Base-by-base conservation (phyloP, 1,140 invertebrate species). In the Drosophila sulfurigaster region DNA sequence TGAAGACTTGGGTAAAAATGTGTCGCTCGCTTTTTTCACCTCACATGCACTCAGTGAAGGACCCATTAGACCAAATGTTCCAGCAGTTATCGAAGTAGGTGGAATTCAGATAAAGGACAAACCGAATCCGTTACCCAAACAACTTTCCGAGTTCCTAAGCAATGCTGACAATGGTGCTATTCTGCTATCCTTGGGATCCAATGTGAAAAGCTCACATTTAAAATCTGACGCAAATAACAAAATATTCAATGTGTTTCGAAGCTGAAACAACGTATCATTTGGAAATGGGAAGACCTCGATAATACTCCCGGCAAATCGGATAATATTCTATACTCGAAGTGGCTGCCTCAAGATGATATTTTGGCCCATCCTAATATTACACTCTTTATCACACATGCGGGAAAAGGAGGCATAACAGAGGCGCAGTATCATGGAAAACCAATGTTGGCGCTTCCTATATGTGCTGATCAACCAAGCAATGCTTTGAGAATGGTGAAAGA, bases 151-250 rank as follows among this genome's bases (percentile, higher is more conserved):
- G 54, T 83, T 82, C 49, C 52, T 82, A 0, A 46, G 78, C 74
- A 81, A 81, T 1, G 51, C 71, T 15, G 59, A 63, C 13, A n/a
- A 79, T 8, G 80, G 71, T 7, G 80, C 80, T 3, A 93, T 96
- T 51, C 94, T 94, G 38, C 93, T 96, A 41, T 95, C 94, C 79
- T 91, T 95, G 25, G 95, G 95, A 0, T 93, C 94, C 2, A 94
- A 93, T 58, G 59, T 94, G 0, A 91, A 91, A 15, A 87, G 92
- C 2, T 74, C 78, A 1, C 63, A 92, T 8, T 78, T 95, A 2
- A 91, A 93, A 2, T 25, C 78, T 0, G 91, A 92, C 2, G 93
- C 81, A 38, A 78, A 93, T 1, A 60, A 88, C 16, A 86, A 83
- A 5, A 91, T 95, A 38, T 78, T 94, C 4, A 91, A 91, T 63